Base-by-base conservation (phyloP, 2,888 invertebrate species). In the Limnephilus marmoratus region DNA sequence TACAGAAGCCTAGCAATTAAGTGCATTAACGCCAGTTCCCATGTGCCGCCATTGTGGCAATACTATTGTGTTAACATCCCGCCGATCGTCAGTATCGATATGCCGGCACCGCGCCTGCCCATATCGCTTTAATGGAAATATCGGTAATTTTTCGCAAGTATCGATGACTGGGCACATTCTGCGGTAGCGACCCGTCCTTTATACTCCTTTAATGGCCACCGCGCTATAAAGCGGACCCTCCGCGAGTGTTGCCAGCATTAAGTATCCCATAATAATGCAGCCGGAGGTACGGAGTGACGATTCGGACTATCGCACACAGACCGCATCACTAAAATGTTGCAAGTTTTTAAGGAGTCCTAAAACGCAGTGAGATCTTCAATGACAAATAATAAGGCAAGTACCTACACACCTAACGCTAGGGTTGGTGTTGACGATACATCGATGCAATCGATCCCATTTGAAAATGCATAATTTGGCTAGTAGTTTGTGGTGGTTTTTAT, bases 181-280 rank as follows among this genome's bases (percentile, higher is more conserved):
- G 90, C 90, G 90, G 90, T 90, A 90, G 90, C 90, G 29, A 82
- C 41, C n/a, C 82, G 68, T 89, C 80, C 80, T 87, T 34, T 85
- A 82, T 34, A 86, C 85, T 41, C 41, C 45, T 86, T 87, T 87
- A 87, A 89, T 89, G 88, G 88, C 34, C 37, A 89, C 88, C 88
- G 88, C 88, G 81, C 88, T 37, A 68, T 89, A 80, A 89, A 89
- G 24, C 37, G 88, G 29, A 41, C 87, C 37, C 37, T n/a, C 41
- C 86, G 86, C 34, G 83, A 83, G 82, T 34, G 18, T 37, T 37
- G 31, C 31, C 31, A 37, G 82, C 34, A 41, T 41, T 41, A 34
- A 24, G 83, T 83, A 31, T 34, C 41, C 83, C 41, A 68, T 68
- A 68, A 68, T 68, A 68, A 68, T 68, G 68, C n/a, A 68, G 68